phyloP scores from a whole-genome alignment of 2,888 invertebrate genomes.

The Tolmerus cingulatus region DNA sequence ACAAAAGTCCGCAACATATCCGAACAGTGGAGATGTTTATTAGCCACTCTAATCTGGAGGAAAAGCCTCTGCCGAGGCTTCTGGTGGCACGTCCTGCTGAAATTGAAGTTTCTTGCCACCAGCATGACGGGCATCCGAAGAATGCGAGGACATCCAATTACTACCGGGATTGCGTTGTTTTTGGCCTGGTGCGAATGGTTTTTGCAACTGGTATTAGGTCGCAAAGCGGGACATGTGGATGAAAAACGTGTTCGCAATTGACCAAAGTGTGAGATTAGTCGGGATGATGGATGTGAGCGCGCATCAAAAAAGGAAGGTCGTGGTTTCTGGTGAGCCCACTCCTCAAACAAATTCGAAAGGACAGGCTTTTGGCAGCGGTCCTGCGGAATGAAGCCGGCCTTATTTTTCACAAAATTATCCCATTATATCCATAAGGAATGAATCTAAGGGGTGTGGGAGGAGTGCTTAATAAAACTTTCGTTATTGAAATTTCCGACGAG shows the following conservation, averaged over 20 bases:
- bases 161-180: background rate
- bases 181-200: background rate
- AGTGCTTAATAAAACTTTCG: background rate
- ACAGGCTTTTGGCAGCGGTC: background rate
- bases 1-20: background rate
- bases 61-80: background rate
- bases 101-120: background rate
- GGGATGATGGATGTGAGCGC: background rate
- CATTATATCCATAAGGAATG: background rate
- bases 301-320: background rate
- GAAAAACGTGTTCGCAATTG: background rate
- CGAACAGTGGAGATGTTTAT: background rate
- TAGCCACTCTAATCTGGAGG: background rate
- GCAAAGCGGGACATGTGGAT: background rate
- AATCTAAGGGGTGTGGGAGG: background rate
- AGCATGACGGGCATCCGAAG: background rate
- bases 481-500: background rate
- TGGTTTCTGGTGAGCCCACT: background rate
- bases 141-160: background rate
- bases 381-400: background rate
- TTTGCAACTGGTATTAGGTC: background rate
- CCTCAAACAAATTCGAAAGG: background rate
- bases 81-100: background rate
- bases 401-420: background rate
- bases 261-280: background rate